These are phyloP conservation scores for Larimichthys polyactis DNA, from an alignment of 2,113 vertebrate species.

Conservation along the genomic window DNA sequence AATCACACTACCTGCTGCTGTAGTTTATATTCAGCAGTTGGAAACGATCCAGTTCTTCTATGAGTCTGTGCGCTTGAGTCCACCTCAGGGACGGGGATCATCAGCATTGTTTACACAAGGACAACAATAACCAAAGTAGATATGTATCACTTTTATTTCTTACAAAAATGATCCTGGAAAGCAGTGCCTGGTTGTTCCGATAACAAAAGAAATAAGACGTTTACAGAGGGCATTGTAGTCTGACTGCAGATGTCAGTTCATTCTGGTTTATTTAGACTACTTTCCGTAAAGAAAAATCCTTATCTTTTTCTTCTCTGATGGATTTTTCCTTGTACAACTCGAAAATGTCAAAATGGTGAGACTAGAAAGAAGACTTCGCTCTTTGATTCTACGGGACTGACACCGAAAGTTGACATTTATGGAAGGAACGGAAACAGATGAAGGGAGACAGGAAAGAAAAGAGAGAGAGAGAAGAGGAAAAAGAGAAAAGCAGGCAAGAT, in stretches of 20 bases:
- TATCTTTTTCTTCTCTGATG: conserved; percentile 40
- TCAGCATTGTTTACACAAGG: conserved; percentile 25
- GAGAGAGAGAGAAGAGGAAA: conserved; percentile 17
- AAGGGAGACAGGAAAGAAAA: conserved; percentile 20
- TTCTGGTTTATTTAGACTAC: conserved; percentile 40
- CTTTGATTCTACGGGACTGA: conserved; percentile 47
- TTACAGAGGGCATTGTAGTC: conserved; percentile 18
- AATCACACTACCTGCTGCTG: conserved; percentile 7
- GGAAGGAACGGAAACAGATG: conserved; percentile 45
- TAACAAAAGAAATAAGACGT: not conserved
- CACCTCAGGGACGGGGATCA: conserved; percentile 12
- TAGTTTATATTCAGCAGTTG: conserved; percentile 28
- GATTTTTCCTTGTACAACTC: conserved; percentile 44
- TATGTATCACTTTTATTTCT: not conserved
- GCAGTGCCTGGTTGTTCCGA: conserved; percentile 8
- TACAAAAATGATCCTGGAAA: not conserved
- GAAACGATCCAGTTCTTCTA: conserved; percentile 30
- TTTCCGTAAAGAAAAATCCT: conserved; percentile 26
- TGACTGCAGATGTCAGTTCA: conserved; percentile 21
- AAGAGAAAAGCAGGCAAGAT: conserved; percentile 41
- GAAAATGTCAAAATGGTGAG: conserved; percentile 60
- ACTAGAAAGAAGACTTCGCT: conserved; percentile 34
- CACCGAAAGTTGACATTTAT: conserved; percentile 64
- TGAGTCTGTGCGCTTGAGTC: conserved; percentile 3
- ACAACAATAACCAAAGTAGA: conserved; percentile 29